These are phyloP conservation scores for Augiades crinisus DNA, from an alignment of 2,888 invertebrate genomes.

Conservation along the genomic window DNA sequence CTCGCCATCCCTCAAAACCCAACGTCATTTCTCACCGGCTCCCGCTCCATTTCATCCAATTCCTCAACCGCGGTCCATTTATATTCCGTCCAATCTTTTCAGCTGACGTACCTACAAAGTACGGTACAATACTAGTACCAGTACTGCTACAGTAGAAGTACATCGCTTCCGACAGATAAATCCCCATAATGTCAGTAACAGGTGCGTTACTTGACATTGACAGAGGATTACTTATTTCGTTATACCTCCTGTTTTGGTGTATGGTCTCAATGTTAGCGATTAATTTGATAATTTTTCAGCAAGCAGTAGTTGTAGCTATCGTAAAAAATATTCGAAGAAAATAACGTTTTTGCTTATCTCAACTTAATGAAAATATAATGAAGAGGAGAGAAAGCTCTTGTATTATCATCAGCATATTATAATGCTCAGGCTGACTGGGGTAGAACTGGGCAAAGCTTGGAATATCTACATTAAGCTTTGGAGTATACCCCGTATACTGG, in stretches of 20 bases:
- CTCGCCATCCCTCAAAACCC: neutral
- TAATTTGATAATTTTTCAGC: neutral
- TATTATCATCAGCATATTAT: no score
- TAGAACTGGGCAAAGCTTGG: no score
- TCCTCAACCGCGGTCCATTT: slow-evolving; percentile 4
- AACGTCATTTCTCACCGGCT: neutral
- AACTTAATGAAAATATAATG: no score
- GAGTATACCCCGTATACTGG: no score
- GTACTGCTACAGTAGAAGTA: neutral
- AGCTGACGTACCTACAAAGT: slow-evolving; percentile 9
- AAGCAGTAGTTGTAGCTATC: no score
- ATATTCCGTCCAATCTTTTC: slow-evolving; percentile 7
- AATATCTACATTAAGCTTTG: no score
- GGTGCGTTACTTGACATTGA: slow-evolving; percentile 43
- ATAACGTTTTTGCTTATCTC: no score
- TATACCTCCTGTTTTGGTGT: slow-evolving; percentile 26
- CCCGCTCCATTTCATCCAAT: slow-evolving; percentile 5
- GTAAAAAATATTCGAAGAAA: no score
- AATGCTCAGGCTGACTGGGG: no score
- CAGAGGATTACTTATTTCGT: slow-evolving; percentile 37
- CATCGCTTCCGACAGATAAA: slow-evolving; percentile 33
- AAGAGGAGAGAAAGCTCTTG: no score
- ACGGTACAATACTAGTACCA: neutral
- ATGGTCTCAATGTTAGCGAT: slow-evolving; percentile 16
- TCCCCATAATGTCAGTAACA: slow-evolving; percentile 38